Conservation (phyloP, 1,140 invertebrate genomes). For the Drosophila pruinosa region DNA sequence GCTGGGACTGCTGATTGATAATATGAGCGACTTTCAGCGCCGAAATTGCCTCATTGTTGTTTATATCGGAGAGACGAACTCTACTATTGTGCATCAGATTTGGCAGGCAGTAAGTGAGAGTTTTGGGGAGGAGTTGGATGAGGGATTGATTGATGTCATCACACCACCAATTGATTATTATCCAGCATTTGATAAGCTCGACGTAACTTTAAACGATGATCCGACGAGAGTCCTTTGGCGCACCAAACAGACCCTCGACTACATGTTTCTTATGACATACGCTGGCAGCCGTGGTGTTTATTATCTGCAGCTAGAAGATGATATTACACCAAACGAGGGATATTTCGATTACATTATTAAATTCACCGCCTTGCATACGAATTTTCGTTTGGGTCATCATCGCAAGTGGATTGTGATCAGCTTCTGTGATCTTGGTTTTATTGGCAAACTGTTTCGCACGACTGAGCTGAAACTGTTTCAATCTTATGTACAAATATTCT, state of each 20-base stretch:
- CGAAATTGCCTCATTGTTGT: slow-evolving; percentile 37
- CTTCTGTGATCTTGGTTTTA: slow-evolving; percentile 43
- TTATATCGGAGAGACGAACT: slow-evolving; percentile 35
- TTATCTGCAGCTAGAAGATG: slow-evolving; percentile 51
- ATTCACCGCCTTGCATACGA: background rate
- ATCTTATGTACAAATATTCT: slow-evolving; percentile 28
- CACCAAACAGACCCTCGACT: slow-evolving; percentile 46
- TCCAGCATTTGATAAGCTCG: slow-evolving; percentile 12
- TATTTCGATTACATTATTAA: slow-evolving; percentile 37
- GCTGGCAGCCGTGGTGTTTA: slow-evolving; percentile 28
- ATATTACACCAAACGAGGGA: slow-evolving; percentile 1
- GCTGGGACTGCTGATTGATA: slow-evolving; percentile 13
- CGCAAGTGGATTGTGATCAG: slow-evolving; percentile 48
- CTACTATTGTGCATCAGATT: slow-evolving; percentile 7
- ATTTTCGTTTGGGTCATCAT: slow-evolving; percentile 18
- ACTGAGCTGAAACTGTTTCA: slow-evolving; percentile 6
- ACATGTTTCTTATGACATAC: slow-evolving; percentile 48
- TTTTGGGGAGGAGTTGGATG: slow-evolving; percentile 3
- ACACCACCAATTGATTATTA: slow-evolving; percentile 38
- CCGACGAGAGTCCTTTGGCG: background rate
- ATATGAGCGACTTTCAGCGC: slow-evolving; percentile 2
- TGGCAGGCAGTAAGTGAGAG: background rate
- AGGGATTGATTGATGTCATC: slow-evolving; percentile 44
- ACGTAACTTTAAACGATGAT: slow-evolving; percentile 20
- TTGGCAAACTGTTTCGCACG: slow-evolving; percentile 42